A percentile compares a stretch with the other conserved stretches of the same genome.
Evolutionary conservation across 2,888 invertebrate genomes (phyloP).

Genomic region (Sarcophaga variegata): DNA sequence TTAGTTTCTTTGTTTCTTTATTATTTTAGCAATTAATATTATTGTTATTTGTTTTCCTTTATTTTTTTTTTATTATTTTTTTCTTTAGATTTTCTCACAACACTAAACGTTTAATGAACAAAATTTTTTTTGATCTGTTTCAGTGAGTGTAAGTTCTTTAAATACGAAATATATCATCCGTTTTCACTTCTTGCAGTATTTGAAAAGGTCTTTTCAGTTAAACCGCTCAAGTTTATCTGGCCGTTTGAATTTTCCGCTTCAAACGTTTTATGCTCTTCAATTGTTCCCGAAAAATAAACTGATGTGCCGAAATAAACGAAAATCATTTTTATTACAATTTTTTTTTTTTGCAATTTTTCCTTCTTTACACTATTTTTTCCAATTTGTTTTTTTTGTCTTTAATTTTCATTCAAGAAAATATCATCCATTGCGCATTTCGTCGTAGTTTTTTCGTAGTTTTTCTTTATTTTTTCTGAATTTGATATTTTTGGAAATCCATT

Average conservation of each 20-base stretch:
- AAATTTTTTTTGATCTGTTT: neutral
- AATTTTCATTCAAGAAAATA: conserved; percentile 2
- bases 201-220: conserved; percentile 36
- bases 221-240: conserved; percentile 64
- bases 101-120: neutral
- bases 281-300: conserved; percentile 28
- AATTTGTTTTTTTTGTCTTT: conserved; percentile 4
- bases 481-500: conserved; percentile 32
- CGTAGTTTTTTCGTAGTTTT: conserved; percentile 6
- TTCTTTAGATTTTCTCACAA: conserved; percentile 17
- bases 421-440: conserved; percentile 44
- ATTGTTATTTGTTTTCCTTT: neutral
- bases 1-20: conserved; percentile 33
- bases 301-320: conserved; percentile 34
- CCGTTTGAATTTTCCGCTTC: conserved; percentile 58
- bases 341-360: conserved; percentile 30
- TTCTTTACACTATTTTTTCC: conserved; percentile 12
- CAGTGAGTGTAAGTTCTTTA: neutral
- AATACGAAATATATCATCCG: neutral
- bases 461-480: neutral
- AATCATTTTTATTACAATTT: conserved; percentile 31
- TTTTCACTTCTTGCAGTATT: neutral
- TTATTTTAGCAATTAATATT: conserved; percentile 17
- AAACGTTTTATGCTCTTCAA: conserved; percentile 61
- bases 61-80: conserved; percentile 29